Evolutionary conservation across 2,888 invertebrate species (phyloP).

Genomic region (Neoitamus cyanurus): DNA sequence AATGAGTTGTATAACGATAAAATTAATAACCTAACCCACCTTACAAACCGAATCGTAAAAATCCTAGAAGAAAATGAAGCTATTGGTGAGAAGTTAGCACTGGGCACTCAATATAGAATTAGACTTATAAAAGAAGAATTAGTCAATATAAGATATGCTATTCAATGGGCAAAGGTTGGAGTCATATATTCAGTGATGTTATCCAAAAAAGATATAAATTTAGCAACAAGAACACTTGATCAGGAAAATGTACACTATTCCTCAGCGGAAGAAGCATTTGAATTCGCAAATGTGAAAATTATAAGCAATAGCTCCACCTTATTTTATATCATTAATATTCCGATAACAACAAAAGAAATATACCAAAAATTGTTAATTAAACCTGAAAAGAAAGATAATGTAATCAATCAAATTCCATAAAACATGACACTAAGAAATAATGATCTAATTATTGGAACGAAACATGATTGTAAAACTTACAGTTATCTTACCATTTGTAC

Average conservation of each 20-base stretch:
- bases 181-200: too few relatives aligned
- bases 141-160: slow-evolving; percentile 50
- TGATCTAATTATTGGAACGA: slow-evolving; percentile 43
- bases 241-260: slow-evolving; percentile 50
- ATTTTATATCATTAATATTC: slow-evolving; percentile 53
- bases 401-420: slow-evolving; percentile 46
- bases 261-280: slow-evolving; percentile 53
- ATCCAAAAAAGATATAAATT: too few relatives aligned
- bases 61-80: background rate
- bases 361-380: slow-evolving; percentile 52
- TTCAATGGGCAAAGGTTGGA: too few relatives aligned
- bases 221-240: slow-evolving; percentile 50
- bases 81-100: background rate
- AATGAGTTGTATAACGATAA: slow-evolving; percentile 34
- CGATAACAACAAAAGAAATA: slow-evolving; percentile 48
- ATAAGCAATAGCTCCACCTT: too few relatives aligned
- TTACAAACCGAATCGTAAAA: slow-evolving; percentile 20
- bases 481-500: slow-evolving; percentile 48
- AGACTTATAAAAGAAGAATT: too few relatives aligned
- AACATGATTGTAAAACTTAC: slow-evolving; percentile 49
- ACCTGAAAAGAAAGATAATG: too few relatives aligned
- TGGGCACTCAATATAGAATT: slow-evolving; percentile 27
- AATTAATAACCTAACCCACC: slow-evolving; percentile 30
- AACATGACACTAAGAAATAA: slow-evolving; percentile 49
- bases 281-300: too few relatives aligned